These are phyloP conservation scores for Drosophila rubida DNA, from an alignment of 2,888 invertebrate genomes.

Conservation along the genomic window DNA sequence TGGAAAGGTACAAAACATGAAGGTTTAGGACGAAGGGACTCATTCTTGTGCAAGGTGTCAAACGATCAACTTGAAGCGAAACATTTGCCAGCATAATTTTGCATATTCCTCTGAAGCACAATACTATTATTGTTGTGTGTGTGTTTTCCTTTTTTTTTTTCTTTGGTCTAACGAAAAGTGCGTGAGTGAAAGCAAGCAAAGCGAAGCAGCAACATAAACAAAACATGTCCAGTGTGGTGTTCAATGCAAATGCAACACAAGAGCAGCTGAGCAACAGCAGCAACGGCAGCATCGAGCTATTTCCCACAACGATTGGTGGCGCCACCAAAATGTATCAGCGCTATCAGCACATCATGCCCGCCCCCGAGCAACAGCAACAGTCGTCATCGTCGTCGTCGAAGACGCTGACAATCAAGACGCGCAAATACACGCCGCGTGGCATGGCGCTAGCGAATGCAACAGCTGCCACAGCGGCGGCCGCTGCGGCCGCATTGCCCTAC, in stretches of 20 bases:
- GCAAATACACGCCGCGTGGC: slow-evolving; percentile 88
- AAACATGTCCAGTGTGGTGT: slow-evolving; percentile 64
- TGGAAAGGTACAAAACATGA: slow-evolving; percentile 84
- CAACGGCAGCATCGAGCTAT: slow-evolving; percentile 46
- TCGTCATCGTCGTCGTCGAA: background rate
- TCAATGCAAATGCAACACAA: slow-evolving; percentile 44
- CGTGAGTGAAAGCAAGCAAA: slow-evolving; percentile 26
- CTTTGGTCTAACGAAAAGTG: slow-evolving; percentile 16
- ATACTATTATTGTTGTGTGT: too few relatives aligned
- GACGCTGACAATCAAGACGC: slow-evolving; percentile 89
- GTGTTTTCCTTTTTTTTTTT: slow-evolving; percentile 25
- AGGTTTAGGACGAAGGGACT: slow-evolving; percentile 86
- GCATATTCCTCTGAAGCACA: background rate
- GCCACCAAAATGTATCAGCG: slow-evolving; percentile 72
- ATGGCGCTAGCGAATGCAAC: slow-evolving; percentile 50
- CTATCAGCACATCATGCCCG: slow-evolving; percentile 79
- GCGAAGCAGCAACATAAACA: background rate
- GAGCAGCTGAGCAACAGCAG: background rate
- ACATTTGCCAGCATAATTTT: slow-evolving; percentile 14
- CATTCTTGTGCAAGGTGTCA: slow-evolving; percentile 86
- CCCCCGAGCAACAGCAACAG: slow-evolving; percentile 44
- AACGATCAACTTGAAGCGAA: slow-evolving; percentile 81
- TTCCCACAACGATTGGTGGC: slow-evolving; percentile 62
- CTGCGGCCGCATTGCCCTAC: slow-evolving; percentile 58
- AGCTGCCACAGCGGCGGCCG: slow-evolving; percentile 11